Percentiles rank a stretch among this genome's conserved stretches.
Conservation (phyloP, 2,888 invertebrate genomes). For the Watsonalla binaria region DNA sequence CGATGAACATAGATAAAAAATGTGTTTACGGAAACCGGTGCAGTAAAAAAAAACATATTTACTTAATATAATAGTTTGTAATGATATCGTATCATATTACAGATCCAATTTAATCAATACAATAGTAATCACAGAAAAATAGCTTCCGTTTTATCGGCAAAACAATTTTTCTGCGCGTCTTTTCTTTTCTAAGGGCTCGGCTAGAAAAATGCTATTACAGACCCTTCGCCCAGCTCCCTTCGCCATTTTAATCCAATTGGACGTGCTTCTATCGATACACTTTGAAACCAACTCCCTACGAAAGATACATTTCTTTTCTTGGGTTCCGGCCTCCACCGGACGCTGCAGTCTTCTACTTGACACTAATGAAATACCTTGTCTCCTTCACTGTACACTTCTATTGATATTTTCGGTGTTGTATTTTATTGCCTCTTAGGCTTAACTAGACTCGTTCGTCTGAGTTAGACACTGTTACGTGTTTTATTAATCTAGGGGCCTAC, state of each 20-base stretch:
- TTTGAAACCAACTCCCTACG: constrained; percentile 38
- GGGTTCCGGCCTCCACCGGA: constrained; percentile 20
- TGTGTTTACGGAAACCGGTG: too few relatives aligned
- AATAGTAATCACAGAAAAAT: constrained; percentile 59
- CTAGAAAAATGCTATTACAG: constrained; percentile 66
- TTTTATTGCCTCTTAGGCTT: too few relatives aligned
- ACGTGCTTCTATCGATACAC: constrained; percentile 46
- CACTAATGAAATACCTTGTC: background rate
- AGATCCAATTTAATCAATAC: constrained; percentile 47
- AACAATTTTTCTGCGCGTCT: constrained; percentile 58
- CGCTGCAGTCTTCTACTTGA: background rate
- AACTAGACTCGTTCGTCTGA: too few relatives aligned
- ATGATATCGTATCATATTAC: background rate
- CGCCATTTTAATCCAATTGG: constrained; percentile 64
- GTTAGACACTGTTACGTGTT: too few relatives aligned
- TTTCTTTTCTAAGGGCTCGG: constrained; percentile 29
- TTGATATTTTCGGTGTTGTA: too few relatives aligned
- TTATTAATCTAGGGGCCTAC: too few relatives aligned
- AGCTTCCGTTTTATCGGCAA: constrained; percentile 48
- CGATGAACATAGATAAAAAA: too few relatives aligned
- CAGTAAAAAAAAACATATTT: background rate
- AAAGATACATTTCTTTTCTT: constrained; percentile 46
- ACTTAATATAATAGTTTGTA: background rate
- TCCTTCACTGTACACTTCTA: background rate
- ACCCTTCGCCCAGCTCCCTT: constrained; percentile 48